Evolutionary conservation across 1,140 invertebrate species (phyloP), one percentile per base, ranked within the genome.

Genomic region (Dreissena polymorpha): DNA sequence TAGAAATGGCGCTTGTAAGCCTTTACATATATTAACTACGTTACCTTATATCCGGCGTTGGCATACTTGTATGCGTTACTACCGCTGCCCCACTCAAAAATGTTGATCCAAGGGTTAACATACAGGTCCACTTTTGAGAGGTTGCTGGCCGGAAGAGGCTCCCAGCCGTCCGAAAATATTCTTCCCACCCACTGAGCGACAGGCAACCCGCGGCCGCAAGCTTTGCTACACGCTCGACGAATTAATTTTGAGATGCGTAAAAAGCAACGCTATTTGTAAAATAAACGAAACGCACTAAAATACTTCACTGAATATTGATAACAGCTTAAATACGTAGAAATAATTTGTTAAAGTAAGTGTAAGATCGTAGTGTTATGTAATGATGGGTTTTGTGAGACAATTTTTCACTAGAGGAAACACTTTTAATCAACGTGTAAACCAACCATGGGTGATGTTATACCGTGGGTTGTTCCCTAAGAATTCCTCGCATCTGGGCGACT

Each of bases 11-110:
- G n/a, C n/a, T n/a, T n/a, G n/a, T n/a, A n/a, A n/a, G n/a, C n/a
- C n/a, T n/a, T n/a, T n/a, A n/a, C n/a, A n/a, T n/a, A n/a, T n/a
- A n/a, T n/a, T n/a, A 39, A 39, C 39, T 39, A 8, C 39, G 39
- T 39, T 8, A 90, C 90, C 89, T 90, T 89, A 68, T 87, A 90
- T 18, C 85, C 87, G 8, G 73, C 79, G 68, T 91, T 91, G 23
- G 90, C 90, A 14, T 90, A 73, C 27, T 64, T 67, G 77, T 89
- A 89, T 13, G 90, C 85, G 5, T 88, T 80, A 21, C 74, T 76
- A 0, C 82, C 85, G 0, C 63, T 64, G 0, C 90, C 91, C 88
- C 90, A 91, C 79, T 91, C 91, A 90, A 90, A 92, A 12, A 92
- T 86, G 68, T 91, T 92, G 68, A 91, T 80, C 91, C 91, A 92